A percentile compares a stretch with the other conserved stretches of the same genome.
Conservation (phyloP, 2,888 invertebrate genomes). For the Leucophenga montana region DNA sequence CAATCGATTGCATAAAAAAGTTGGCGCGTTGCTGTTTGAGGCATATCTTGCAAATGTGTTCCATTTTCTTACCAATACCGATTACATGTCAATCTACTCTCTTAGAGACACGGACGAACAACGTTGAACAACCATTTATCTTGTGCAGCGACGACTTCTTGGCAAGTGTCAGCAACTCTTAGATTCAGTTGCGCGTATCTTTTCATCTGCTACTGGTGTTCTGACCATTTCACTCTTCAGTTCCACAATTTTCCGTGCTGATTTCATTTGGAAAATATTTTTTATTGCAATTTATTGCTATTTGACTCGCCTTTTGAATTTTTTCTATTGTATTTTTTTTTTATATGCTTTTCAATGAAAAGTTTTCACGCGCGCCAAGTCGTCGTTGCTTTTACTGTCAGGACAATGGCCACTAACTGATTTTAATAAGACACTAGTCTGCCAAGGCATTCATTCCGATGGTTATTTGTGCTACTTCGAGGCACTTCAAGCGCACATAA, state of each 20-base stretch:
- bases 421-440: no score
- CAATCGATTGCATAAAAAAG: no score
- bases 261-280: neutral
- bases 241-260: no score
- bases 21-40: no score
- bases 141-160: slow-evolving; percentile 19
- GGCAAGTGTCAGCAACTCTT: neutral
- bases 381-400: no score
- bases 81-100: neutral
- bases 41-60: no score
- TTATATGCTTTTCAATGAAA: neutral
- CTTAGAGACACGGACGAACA: slow-evolving; percentile 31
- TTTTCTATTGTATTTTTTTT: neutral
- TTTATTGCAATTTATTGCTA: neutral
- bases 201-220: neutral
- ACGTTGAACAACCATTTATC: slow-evolving; percentile 3
- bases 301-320: neutral
- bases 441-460: no score
- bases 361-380: no score
- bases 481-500: no score
- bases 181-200: neutral
- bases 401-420: no score
- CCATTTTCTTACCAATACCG: no score
- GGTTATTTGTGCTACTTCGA: no score
- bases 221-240: neutral